phyloP scores from a whole-genome alignment of 1,140 invertebrate species.

The Drosophila sp. region DNA sequence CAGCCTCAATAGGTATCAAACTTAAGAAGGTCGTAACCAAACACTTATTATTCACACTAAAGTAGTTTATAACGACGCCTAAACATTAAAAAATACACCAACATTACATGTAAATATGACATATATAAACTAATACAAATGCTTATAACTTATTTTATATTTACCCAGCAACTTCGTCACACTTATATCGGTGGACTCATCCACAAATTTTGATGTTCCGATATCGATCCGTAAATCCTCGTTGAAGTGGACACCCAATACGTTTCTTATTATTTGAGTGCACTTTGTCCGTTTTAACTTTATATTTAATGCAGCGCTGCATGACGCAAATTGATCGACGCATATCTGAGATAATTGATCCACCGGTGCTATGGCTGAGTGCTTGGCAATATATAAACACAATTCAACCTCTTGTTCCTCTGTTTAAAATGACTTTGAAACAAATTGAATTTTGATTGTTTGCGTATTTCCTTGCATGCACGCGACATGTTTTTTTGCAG shows the following conservation, averaged over 20 bases:
- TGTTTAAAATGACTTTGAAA: not conserved
- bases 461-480: too few relatives aligned
- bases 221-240: constrained; percentile 13
- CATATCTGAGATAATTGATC: constrained; percentile 32
- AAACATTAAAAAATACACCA: not conserved
- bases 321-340: constrained; percentile 1
- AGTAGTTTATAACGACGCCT: not conserved
- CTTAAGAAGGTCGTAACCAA: too few relatives aligned
- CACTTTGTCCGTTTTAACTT: constrained; percentile 19
- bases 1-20: constrained; percentile 1
- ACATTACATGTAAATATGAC: not conserved
- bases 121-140: too few relatives aligned
- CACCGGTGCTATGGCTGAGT: constrained; percentile 15
- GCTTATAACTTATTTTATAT: too few relatives aligned
- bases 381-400: not conserved
- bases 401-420: not conserved
- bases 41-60: not conserved
- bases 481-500: too few relatives aligned
- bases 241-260: constrained; percentile 6
- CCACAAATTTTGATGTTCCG: constrained; percentile 13
- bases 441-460: too few relatives aligned
- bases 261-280: constrained; percentile 9
- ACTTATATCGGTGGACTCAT: constrained; percentile 21
- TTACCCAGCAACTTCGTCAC: constrained; percentile 6
- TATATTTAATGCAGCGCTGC: constrained; percentile 3